A percentile compares a stretch with the other conserved stretches of the same genome.
Evolutionary conservation across 2,888 invertebrate species (phyloP).

Genomic region (Leptopilina myrica): DNA sequence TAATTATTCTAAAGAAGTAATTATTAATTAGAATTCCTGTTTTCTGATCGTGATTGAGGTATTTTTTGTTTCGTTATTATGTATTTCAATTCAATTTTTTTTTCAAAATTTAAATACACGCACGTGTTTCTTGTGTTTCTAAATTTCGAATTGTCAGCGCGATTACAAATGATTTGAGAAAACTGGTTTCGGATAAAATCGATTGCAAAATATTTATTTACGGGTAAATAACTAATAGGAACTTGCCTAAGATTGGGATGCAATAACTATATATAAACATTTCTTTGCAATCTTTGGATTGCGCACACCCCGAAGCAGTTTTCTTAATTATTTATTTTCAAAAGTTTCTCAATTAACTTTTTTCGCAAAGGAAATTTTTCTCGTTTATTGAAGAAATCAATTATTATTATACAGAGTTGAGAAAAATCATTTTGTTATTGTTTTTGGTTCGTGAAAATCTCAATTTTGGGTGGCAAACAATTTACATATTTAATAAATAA

Average conservation of each 20-base stretch:
- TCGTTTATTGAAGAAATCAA: neutral
- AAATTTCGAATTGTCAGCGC: slow-evolving; percentile 13
- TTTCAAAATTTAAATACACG: neutral
- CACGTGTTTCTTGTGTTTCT: slow-evolving; percentile 21
- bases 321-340: slow-evolving; percentile 33
- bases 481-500: too few relatives aligned
- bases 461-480: too few relatives aligned
- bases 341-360: slow-evolving; percentile 31
- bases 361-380: slow-evolving; percentile 26
- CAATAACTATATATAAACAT: slow-evolving; percentile 5
- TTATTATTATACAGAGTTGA: neutral
- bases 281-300: slow-evolving; percentile 34
- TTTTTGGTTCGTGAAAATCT: too few relatives aligned
- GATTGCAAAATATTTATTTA: slow-evolving; percentile 40
- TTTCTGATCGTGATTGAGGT: neutral
- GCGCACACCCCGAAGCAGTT: slow-evolving; percentile 13
- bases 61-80: neutral
- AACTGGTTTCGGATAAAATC: slow-evolving; percentile 24
- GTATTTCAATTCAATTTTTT: neutral
- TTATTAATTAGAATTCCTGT: neutral
- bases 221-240: slow-evolving; percentile 37
- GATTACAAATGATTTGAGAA: slow-evolving; percentile 16
- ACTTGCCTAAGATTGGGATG: slow-evolving; percentile 36
- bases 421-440: neutral
- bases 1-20: neutral